phyloP scores from a whole-genome alignment of 2,797 vertebrate genomes.

The Platyrinchus mystaceus region DNA sequence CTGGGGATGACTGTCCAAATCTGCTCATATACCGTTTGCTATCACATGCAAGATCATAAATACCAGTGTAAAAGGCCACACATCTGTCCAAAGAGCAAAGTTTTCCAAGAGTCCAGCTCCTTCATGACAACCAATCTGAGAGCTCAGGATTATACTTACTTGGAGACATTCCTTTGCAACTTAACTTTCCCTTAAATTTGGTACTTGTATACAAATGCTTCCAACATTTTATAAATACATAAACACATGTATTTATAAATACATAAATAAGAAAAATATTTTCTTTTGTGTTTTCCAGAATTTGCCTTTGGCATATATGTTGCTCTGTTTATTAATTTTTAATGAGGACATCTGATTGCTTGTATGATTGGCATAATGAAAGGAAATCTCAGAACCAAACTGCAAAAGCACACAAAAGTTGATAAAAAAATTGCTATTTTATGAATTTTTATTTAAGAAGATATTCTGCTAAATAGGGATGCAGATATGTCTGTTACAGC shows the following conservation, averaged over 20 bases:
- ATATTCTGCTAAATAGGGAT: not conserved
- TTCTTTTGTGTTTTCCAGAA: not conserved
- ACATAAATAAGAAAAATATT: not conserved
- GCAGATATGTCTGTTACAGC: not conserved
- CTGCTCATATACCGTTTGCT: not conserved
- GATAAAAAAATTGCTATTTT: not conserved
- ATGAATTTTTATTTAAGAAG: not conserved
- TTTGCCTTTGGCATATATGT: not conserved
- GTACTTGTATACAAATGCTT: not conserved
- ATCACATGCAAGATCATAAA: not conserved
- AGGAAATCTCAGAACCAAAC: not conserved
- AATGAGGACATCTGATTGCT: not conserved
- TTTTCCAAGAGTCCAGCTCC: not conserved
- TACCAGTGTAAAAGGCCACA: not conserved
- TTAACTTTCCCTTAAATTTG: not conserved
- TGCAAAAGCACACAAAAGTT: not conserved
- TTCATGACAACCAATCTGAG: fast-evolving
- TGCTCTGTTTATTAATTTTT: not conserved
- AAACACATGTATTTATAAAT: not conserved
- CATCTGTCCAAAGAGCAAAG: not conserved
- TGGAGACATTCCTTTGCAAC: not conserved
- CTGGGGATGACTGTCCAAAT: conserved; percentile 10
- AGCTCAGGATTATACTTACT: not conserved
- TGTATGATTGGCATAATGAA: not conserved
- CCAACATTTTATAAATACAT: not conserved